Percentiles rank a stretch among this genome's conserved stretches.
These are phyloP conservation scores for Lepidurus packardi DNA, from an alignment of 1,140 invertebrate species.

Conservation along the genomic window DNA sequence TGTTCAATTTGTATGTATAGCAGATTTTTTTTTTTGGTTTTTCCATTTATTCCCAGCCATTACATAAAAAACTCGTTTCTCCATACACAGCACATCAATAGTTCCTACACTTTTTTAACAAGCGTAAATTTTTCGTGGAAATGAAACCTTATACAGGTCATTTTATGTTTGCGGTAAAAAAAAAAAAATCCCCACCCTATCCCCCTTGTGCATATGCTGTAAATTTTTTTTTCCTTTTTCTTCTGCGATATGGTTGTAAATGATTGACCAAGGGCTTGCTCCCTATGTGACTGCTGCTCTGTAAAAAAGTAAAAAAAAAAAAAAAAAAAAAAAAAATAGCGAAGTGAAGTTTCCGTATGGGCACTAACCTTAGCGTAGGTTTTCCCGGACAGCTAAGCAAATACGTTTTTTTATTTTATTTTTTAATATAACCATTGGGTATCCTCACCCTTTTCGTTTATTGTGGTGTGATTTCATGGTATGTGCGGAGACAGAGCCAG, in stretches of 20 bases:
- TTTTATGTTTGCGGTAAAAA: not conserved
- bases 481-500: constrained; percentile 13
- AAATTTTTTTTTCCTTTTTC: not conserved
- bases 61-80: not conserved
- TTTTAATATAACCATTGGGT: constrained; percentile 2
- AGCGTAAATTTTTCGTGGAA: not conserved
- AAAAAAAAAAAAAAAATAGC: not conserved
- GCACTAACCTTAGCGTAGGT: not conserved
- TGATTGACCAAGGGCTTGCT: constrained; percentile 8
- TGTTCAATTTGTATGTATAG: not conserved
- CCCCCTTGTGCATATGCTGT: not conserved
- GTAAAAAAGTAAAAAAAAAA: not conserved
- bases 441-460: not conserved
- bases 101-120: not conserved
- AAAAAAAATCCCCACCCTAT: not conserved
- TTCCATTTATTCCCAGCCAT: not conserved
- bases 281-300: not conserved
- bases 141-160: not conserved
- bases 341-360: not conserved
- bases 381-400: constrained; percentile 1
- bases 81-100: constrained; percentile 3
- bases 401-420: not conserved
- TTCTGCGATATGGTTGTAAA: not conserved
- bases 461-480: constrained; percentile 18
- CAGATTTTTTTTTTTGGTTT: not conserved